A percentile compares a stretch with the other conserved stretches of the same genome.
These are phyloP conservation scores for Drosophila carrolli DNA, from an alignment of 1,140 invertebrate genomes.

Conservation along the genomic window DNA sequence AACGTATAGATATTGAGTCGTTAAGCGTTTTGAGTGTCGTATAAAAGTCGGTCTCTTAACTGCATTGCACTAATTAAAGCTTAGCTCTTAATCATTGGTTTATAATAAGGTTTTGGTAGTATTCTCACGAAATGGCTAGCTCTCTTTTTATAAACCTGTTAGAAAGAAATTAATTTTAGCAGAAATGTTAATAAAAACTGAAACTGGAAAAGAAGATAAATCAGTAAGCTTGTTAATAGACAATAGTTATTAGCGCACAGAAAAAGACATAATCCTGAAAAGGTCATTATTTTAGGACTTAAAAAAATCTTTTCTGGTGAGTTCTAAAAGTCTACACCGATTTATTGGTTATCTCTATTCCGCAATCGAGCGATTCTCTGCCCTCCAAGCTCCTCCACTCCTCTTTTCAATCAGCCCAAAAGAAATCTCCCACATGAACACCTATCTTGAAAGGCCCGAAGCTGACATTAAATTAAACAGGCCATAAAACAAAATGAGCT, in stretches of 20 bases:
- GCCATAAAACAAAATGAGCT: slow-evolving; percentile 57
- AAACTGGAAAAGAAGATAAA: not conserved
- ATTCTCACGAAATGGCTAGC: not conserved
- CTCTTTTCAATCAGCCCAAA: slow-evolving; percentile 21
- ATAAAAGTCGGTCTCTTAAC: slow-evolving; percentile 6
- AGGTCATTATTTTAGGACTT: too few relatives aligned
- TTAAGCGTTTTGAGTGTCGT: slow-evolving; percentile 26
- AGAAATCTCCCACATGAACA: slow-evolving; percentile 10
- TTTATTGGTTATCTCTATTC: slow-evolving; percentile 1
- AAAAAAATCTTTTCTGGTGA: not conserved
- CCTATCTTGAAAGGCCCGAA: slow-evolving; percentile 8
- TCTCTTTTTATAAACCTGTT: not conserved
- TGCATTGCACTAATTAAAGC: slow-evolving; percentile 15
- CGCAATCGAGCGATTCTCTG: not conserved
- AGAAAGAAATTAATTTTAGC: not conserved
- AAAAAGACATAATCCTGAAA: too few relatives aligned
- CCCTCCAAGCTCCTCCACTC: not conserved
- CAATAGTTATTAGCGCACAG: too few relatives aligned
- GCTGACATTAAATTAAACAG: slow-evolving; percentile 52
- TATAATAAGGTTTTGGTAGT: not conserved
- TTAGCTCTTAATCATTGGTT: slow-evolving; percentile 14
- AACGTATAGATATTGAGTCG: slow-evolving; percentile 20
- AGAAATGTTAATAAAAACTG: not conserved
- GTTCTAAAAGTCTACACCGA: not conserved
- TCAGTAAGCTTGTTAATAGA: too few relatives aligned